Percentiles rank a stretch among this genome's conserved stretches.
Evolutionary conservation across 1,140 invertebrate species (phyloP).

Genomic region (Rhyzopertha dominica): DNA sequence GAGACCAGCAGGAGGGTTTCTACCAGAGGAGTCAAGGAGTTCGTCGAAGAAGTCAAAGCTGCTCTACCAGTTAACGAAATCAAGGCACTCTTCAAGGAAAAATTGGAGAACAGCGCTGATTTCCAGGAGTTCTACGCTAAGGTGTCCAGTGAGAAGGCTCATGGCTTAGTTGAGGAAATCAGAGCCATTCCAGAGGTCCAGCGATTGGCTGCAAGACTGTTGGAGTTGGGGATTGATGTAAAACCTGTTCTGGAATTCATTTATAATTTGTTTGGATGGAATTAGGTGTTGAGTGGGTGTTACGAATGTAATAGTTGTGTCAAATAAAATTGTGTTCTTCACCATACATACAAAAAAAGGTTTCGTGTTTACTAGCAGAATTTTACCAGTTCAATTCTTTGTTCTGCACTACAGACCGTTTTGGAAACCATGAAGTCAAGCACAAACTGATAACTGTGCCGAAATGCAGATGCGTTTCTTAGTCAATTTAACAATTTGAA

Average conservation of each 20-base stretch:
- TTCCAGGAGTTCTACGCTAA: slow-evolving; percentile 23
- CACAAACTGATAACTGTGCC: no score
- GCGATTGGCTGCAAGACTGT: slow-evolving; percentile 14
- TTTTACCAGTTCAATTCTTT: no score
- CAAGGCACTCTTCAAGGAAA: slow-evolving; percentile 16
- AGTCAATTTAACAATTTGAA: no score
- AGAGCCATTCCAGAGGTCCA: slow-evolving; percentile 17
- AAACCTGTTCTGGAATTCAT: slow-evolving; percentile 14
- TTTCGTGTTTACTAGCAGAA: no score
- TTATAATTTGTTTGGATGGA: slow-evolving; percentile 24
- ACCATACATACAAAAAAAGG: no score
- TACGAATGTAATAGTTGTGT: no score
- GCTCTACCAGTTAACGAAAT: slow-evolving; percentile 15
- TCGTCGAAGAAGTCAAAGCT: slow-evolving; percentile 20
- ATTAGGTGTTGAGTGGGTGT: no score
- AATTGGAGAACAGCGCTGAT: slow-evolving; percentile 20
- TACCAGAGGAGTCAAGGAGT: slow-evolving; percentile 6
- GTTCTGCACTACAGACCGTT: no score
- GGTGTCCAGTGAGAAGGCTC: slow-evolving; percentile 18
- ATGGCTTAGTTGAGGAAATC: slow-evolving; percentile 17
- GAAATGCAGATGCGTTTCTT: no score
- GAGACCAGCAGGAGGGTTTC: slow-evolving; percentile 4
- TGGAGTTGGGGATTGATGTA: slow-evolving; percentile 18
- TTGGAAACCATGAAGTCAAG: no score
- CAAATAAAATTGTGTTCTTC: no score